Evolutionary conservation across 37 sponge, comb jelly and placozoan species (phyloP).

Genomic region (Bolinopsis microptera): DNA sequence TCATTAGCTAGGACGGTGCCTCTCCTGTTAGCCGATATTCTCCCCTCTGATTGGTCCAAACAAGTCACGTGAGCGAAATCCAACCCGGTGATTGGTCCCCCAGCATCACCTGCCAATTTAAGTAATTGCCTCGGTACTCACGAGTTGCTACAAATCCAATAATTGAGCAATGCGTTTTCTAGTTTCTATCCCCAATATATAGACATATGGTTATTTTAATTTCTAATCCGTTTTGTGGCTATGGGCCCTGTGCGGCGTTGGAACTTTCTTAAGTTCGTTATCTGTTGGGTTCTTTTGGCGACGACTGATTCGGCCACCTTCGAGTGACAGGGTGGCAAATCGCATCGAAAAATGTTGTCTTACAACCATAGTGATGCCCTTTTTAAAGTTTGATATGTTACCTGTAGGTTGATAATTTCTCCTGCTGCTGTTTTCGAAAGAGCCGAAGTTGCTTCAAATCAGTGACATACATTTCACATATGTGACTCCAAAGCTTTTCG

Average conservation of each 20-base stretch:
- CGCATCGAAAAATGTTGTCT: no score
- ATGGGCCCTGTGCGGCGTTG: not conserved
- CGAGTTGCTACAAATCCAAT: not conserved
- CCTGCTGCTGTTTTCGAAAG: no score
- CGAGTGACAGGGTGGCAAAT: no score
- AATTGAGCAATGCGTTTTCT: constrained; percentile 9
- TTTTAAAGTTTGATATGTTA: no score
- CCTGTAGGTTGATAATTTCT: no score
- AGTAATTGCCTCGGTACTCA: not conserved
- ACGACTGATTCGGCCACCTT: not conserved
- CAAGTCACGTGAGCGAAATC: not conserved
- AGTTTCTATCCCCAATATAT: not conserved
- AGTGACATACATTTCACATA: no score
- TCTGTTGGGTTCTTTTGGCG: not conserved
- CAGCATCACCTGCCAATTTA: not conserved
- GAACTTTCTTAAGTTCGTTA: not conserved
- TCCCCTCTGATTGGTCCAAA: not conserved
- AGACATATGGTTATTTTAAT: not conserved
- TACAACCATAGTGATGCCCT: no score
- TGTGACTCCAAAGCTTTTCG: no score
- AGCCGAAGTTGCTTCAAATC: no score
- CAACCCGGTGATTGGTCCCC: not conserved
- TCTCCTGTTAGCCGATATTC: not conserved
- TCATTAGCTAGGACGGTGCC: not conserved
- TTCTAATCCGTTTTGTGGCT: not conserved